These are phyloP conservation scores for Corydoras sp. DNA, from an alignment of 2,113 vertebrate genomes.

Conservation along the genomic window DNA sequence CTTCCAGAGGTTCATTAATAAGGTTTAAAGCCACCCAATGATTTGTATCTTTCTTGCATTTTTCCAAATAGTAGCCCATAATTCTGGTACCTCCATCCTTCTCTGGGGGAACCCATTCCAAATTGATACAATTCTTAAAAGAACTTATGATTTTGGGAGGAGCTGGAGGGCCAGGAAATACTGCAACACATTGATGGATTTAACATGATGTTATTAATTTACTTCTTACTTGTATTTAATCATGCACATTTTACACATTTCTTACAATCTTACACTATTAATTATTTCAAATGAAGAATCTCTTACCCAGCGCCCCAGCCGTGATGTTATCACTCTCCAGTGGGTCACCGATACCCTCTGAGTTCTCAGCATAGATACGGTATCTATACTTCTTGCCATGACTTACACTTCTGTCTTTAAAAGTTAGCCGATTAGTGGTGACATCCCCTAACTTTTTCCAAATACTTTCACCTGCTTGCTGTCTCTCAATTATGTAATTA, in stretches of 20 bases:
- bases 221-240: not conserved
- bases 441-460: conserved; percentile 74
- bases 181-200: conserved; percentile 49
- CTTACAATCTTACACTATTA: no score
- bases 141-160: conserved; percentile 66
- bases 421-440: conserved; percentile 56
- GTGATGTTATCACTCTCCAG: conserved; percentile 75
- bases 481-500: conserved; percentile 70
- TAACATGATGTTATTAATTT: not conserved
- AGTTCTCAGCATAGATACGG: conserved; percentile 71
- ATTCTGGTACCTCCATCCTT: conserved; percentile 63
- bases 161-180: conserved; percentile 68
- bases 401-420: conserved; percentile 68
- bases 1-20: conserved; percentile 60
- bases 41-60: conserved; percentile 73
- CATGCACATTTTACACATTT: not conserved
- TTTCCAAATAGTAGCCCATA: conserved; percentile 76
- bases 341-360: conserved; percentile 66
- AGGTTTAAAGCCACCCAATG: conserved; percentile 70
- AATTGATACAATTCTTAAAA: conserved; percentile 65
- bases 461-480: conserved; percentile 60
- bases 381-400: conserved; percentile 75
- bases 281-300: not conserved
- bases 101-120: conserved; percentile 70
- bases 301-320: conserved; percentile 71